A percentile compares a stretch with the other conserved stretches of the same genome.
Evolutionary conservation across 35 echinoderm and acorn worm genomes (phyloP).

Genomic region (Lytechinus pictus): DNA sequence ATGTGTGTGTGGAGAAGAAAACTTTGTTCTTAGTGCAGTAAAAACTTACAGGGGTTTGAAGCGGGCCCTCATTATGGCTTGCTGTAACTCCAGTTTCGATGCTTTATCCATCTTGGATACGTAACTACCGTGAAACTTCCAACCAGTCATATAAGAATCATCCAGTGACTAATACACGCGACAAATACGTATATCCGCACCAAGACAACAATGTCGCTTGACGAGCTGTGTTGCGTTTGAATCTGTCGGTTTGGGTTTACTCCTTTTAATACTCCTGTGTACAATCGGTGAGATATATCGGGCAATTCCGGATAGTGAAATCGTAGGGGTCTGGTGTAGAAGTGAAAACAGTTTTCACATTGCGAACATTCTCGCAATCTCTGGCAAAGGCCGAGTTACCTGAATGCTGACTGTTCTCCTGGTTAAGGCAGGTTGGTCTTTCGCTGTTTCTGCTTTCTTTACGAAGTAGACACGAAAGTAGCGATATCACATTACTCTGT

Average conservation of each 20-base stretch:
- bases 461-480: background rate
- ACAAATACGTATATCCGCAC: background rate
- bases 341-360: background rate
- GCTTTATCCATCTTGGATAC: constrained; percentile 44
- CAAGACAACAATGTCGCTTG: background rate
- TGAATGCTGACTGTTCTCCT: background rate
- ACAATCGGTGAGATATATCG: background rate
- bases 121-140: background rate
- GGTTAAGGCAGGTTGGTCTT: background rate
- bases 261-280: background rate
- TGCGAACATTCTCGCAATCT: background rate
- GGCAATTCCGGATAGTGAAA: background rate
- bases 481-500: background rate
- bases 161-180: background rate
- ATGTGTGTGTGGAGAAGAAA: background rate
- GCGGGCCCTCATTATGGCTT: constrained; percentile 68
- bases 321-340: background rate
- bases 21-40: background rate
- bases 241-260: background rate
- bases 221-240: background rate
- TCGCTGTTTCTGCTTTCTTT: background rate
- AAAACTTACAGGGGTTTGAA: constrained; percentile 71
- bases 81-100: constrained; percentile 67
- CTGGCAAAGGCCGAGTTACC: background rate
- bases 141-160: background rate